Base-by-base conservation (phyloP, 2,113 vertebrate genomes). In the Dryoscopus gambensis region DNA sequence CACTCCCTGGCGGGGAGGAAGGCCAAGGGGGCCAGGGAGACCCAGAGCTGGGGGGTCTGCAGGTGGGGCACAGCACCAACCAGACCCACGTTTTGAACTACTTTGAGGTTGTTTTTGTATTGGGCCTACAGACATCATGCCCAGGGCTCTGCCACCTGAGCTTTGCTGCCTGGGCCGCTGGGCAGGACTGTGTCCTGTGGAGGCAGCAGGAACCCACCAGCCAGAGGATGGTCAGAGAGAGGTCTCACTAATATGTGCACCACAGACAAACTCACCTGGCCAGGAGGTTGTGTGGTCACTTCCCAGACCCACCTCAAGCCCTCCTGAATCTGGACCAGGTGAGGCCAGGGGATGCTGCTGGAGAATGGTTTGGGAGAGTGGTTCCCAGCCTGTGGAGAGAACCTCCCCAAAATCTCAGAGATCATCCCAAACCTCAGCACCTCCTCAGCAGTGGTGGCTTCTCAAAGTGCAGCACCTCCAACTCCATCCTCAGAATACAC, bases 261-360 rank as follows among this genome's bases (percentile, higher is more conserved):
- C n/a, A 56, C 55, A 40, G 42, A 57, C 42, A 79, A 10, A 30
- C 50, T 69, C 49, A 35, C 37, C 78, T 21, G 46, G 42, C 25
- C 5, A 5, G 59, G 28, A 9, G 0, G 4, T 4, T 35, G 19
- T 9, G 11, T 30, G 44, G 25, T 22, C 37, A 4, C 67, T 52
- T 37, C 37, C 30, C 60, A 78, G 22, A 33, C 11, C 11, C 21
- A 21, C 44, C 78, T 23, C 0, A 0, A 62, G n/a, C 16, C 49
- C 19, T 64, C 39, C 67, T 70, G n/a, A 37, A 53, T 19, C 22
- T 0, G 0, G 13, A 47, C 14, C 31, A 23, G 11, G 13, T 8
- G n/a, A 57, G 44, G n/a, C 23, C 42, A 60, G 25, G 46, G 23
- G 31, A 23, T n/a, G n/a, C 53, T 68, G 76, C 42, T 23, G 39